Evolutionary conservation across 2,113 vertebrate genomes (phyloP).

Genomic region (Cromileptes altivelis): DNA sequence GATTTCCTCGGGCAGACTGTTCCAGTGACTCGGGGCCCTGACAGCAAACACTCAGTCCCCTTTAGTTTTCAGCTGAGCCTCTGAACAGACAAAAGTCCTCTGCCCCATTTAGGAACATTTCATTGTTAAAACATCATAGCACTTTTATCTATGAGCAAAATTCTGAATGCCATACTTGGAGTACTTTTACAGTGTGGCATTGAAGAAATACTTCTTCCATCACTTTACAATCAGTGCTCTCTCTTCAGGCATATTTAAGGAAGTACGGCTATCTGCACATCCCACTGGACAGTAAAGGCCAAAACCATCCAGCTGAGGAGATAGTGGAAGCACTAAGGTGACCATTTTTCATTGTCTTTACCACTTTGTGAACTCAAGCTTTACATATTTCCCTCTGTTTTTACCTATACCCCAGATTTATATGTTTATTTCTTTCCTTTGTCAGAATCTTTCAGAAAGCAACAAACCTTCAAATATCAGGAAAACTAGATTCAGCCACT

Average conservation of each 20-base stretch:
- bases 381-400: background rate
- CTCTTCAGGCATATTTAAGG: conserved; percentile 80
- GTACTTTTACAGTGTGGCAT: background rate
- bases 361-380: too few species aligned
- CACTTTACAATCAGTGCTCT: background rate
- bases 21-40: too few species aligned
- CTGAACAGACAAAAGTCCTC: too few species aligned
- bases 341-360: background rate
- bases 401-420: too few species aligned
- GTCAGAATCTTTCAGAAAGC: conserved; percentile 83
- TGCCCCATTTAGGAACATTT: background rate
- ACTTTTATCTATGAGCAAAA: background rate
- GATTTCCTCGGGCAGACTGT: too few species aligned
- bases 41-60: too few species aligned
- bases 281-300: conserved; percentile 76
- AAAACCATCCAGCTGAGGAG: conserved; percentile 74
- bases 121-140: background rate
- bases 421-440: background rate
- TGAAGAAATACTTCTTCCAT: background rate
- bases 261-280: conserved; percentile 87
- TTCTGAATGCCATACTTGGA: background rate
- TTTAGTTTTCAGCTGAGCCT: too few species aligned
- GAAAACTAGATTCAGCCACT: conserved; percentile 81
- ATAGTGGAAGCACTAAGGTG: conserved; percentile 84
- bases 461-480: conserved; percentile 83